Evolutionary conservation across 2,888 invertebrate species (phyloP), one percentile per base, ranked within the genome.

Genomic region (Strigamia crassipes): DNA sequence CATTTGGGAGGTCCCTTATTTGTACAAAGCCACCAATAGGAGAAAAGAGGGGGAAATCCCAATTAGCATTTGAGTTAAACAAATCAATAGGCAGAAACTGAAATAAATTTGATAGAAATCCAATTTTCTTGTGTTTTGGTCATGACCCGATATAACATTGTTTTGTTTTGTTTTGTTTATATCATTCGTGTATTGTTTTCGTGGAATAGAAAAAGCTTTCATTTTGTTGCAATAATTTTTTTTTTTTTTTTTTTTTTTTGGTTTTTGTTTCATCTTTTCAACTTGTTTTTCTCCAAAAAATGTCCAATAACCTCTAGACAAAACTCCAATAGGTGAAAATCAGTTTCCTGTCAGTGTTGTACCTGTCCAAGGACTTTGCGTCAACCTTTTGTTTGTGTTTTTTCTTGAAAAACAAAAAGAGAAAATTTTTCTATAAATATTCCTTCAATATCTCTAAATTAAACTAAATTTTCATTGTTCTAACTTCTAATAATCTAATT

Each of bases 1-100:
- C 51, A 51, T 80, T 80, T 80, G 80, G 80, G 46, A 80, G 51
- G 73, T 73, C 73, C 56, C 80, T 46, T 80, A 15, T 80, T 12
- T 46, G 23, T 80, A 80, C 34, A 42, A 2, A 80, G 46, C 13
- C 46, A 51, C 46, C 80, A 42, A 80, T 51, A 27, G 79, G 41
- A 31, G 23, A 46, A 73, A 73, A 80, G 79, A n/a, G 15, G 51
- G 12, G 1, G 8, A 27, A 18, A 51, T 46, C 46, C 80, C 80
- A 80, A 80, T 80, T 80, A 80, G 80, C 80, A 80, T 80, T 80
- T 80, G 51, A 51, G 80, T 73, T 23, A 6, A 6, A 21, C n/a
- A 56, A 56, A 56, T 18, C 15, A 56, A 56, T n/a, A 56, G 4
- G 4, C 18, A n/a, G 1, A 18, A 56, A 21, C 18, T 2, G 4